Evolutionary conservation across 2,113 vertebrate species (phyloP).

Genomic region (Petrocephalus zakoni): DNA sequence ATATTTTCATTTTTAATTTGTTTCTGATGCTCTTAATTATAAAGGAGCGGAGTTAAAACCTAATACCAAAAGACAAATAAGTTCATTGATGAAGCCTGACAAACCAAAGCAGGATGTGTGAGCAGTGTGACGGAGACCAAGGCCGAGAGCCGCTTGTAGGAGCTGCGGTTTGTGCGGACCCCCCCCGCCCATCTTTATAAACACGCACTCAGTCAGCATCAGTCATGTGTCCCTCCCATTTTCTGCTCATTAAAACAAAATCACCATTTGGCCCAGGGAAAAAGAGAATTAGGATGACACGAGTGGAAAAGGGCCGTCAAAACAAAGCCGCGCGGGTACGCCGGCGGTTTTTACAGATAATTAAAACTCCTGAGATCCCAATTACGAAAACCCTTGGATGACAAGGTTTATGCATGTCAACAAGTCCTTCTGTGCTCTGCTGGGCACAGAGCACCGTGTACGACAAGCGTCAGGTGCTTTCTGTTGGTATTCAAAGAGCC

Average conservation of each 20-base stretch:
- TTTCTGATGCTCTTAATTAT: conserved; percentile 18
- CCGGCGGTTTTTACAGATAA: conserved; percentile 68
- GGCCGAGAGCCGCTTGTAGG: conserved; percentile 44
- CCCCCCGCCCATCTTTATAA: conserved; percentile 43
- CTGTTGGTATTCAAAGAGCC: background rate
- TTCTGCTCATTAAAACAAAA: conserved; percentile 70
- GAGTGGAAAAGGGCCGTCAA: conserved; percentile 51
- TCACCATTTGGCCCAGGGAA: conserved; percentile 62
- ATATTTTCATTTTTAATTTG: background rate
- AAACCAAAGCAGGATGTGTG: background rate
- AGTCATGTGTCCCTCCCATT: conserved; percentile 36
- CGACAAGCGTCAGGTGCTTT: background rate
- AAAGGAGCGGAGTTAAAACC: background rate
- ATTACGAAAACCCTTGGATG: conserved; percentile 65
- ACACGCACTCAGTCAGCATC: conserved; percentile 40
- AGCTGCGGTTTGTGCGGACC: conserved; percentile 13
- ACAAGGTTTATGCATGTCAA: conserved; percentile 59
- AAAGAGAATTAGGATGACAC: conserved; percentile 12
- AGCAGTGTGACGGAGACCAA: background rate
- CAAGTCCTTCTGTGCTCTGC: conserved; percentile 49
- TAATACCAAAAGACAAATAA: conserved; percentile 8
- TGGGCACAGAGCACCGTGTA: background rate
- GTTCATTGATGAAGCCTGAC: conserved; percentile 21
- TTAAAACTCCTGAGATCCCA: conserved; percentile 72
- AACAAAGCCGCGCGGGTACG: conserved; percentile 66